Percentiles rank a stretch among this genome's conserved stretches.
phyloP scores from a whole-genome alignment of 2,888 invertebrate genomes.

The Mystacides longicornis region DNA sequence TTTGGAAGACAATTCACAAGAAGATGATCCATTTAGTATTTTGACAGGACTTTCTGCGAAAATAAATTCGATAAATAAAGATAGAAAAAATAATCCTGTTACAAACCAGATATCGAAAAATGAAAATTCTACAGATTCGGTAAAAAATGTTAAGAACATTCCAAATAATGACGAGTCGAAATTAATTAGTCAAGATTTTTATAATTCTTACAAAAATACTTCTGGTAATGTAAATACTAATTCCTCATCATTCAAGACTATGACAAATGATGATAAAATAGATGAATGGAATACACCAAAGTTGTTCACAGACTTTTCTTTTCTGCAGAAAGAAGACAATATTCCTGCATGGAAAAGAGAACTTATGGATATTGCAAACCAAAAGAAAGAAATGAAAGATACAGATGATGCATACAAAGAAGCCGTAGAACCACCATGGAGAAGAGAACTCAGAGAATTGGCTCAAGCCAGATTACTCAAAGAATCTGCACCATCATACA shows the following conservation, averaged over 20 bases:
- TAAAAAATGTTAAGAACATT: slow-evolving; percentile 5
- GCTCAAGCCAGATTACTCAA: slow-evolving; percentile 33
- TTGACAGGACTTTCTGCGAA: slow-evolving; percentile 27
- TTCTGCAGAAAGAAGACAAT: slow-evolving; percentile 11
- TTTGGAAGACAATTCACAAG: slow-evolving; percentile 39
- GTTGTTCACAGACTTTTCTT: slow-evolving; percentile 6
- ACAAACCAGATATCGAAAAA: slow-evolving; percentile 1
- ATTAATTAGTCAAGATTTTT: not conserved
- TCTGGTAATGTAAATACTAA: not conserved
- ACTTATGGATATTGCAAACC: slow-evolving; percentile 25
- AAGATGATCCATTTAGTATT: slow-evolving; percentile 44
- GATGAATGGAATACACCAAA: slow-evolving; percentile 15
- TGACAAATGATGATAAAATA: not conserved
- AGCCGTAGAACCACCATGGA: slow-evolving; percentile 43
- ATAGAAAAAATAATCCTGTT: not conserved
- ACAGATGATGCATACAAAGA: slow-evolving; percentile 42
- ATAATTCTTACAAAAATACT: not conserved
- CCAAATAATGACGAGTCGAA: not conserved
- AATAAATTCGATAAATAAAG: slow-evolving; percentile 13
- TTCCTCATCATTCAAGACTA: not conserved
- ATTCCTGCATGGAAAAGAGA: slow-evolving; percentile 31
- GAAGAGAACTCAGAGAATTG: slow-evolving; percentile 45
- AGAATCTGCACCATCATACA: slow-evolving; percentile 3
- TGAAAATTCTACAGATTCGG: slow-evolving; percentile 4
- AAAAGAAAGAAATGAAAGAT: slow-evolving; percentile 42